Evolutionary conservation across 2,113 vertebrate genomes (phyloP), one percentile per base, ranked within the genome.

Genomic region (Neotoma lepida): DNA sequence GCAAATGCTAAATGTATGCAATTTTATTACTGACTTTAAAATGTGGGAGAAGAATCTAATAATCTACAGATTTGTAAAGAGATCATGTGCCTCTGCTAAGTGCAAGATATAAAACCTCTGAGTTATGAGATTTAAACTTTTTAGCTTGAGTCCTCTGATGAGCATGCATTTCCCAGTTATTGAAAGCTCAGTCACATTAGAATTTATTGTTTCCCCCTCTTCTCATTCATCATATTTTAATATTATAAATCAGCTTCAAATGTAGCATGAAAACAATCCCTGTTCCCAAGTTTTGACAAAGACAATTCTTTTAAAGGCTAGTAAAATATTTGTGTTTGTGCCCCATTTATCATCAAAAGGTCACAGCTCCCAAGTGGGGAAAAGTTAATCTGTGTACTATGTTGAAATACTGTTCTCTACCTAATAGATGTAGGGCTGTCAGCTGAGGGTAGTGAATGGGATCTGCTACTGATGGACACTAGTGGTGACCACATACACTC

Each of bases 261-360:
- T 68, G 33, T 56, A 76, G 54, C 76, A 35, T 88, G 24, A 63
- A 89, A 93, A 91, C 22, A 88, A 61, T 49, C 18, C 9, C 22
- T 51, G 2, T 68, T 80, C 15, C 41, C n/a, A 88, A 82, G 39
- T 15, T 90, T 70, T 95, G 87, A 88, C 41, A 81, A 85, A 92
- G 61, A 95, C 17, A 64, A 73, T 92, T 94, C 46, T 88, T 94
- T 95, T 86, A 95, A 93, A 93, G 86, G 4, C 20, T 39, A 81
- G n/a, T 74, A 78, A 92, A 94, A 71, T 94, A 93, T 94, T 89
- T 93, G 33, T 77, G 35, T 91, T 63, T 46, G n/a, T 90, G 91
- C 87, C 46, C 51, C 89, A 96, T 96, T 93, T 56, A 96, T 97
- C 93, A 95, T 88, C 76, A n/a, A 96, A 96, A 97, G 94, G 91